Evolutionary conservation across 2,888 invertebrate species (phyloP).

Genomic region (Corythucha ciliata): DNA sequence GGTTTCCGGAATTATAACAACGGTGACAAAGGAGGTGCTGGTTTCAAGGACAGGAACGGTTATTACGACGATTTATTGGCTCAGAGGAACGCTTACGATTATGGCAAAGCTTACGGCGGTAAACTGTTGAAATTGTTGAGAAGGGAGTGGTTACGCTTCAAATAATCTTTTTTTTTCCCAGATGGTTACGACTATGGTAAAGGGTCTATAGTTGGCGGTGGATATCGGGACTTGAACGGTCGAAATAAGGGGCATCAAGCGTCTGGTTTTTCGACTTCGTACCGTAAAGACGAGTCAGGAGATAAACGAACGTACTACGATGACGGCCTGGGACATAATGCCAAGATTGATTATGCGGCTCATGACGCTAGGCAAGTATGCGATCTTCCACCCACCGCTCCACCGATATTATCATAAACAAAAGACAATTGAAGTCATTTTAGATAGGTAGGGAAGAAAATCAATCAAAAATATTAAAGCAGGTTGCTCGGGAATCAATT

Average conservation of each 20-base stretch:
- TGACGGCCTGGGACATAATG: slow-evolving; percentile 47
- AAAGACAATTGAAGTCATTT: too few species aligned
- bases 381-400: too few species aligned
- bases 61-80: slow-evolving; percentile 34
- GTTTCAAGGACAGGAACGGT: slow-evolving; percentile 32
- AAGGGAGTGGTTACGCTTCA: too few species aligned
- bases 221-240: slow-evolving; percentile 36
- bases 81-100: slow-evolving; percentile 34
- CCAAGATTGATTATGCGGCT: slow-evolving; percentile 33
- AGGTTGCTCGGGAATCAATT: too few species aligned
- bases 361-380: slow-evolving; percentile 34
- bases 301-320: slow-evolving; percentile 60
- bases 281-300: slow-evolving; percentile 61
- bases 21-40: slow-evolving; percentile 31
- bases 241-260: slow-evolving; percentile 61
- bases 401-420: too few species aligned
- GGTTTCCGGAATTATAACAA: slow-evolving; percentile 25
- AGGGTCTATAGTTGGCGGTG: slow-evolving; percentile 33
- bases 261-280: slow-evolving; percentile 58
- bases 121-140: neutral
- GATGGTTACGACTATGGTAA: slow-evolving; percentile 34
- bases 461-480: too few species aligned
- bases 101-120: slow-evolving; percentile 36
- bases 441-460: too few species aligned
- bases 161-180: too few species aligned